Base-by-base conservation (phyloP, 2,113 vertebrate species). In the Brachirus orientalis region DNA sequence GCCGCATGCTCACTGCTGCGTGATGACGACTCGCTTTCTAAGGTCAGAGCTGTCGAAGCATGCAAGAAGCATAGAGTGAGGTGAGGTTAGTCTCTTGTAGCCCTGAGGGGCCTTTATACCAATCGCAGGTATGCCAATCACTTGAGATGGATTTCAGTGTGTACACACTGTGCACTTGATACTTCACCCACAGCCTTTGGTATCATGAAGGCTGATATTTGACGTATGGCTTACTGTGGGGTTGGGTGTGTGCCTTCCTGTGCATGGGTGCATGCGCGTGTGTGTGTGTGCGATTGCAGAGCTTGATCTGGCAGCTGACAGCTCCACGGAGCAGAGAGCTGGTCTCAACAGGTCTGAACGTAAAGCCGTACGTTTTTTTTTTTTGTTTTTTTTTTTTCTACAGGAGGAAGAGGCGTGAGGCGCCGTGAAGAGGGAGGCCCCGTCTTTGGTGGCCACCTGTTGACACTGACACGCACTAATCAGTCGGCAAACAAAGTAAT, bases 381-480 rank as follows among this genome's bases (percentile, higher is more conserved):
- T n/a, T n/a, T n/a, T n/a, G n/a, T n/a, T n/a, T n/a, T n/a, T n/a
- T n/a, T n/a, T n/a, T n/a, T n/a, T 72, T 86, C 87, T 86, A 84
- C 82, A 72, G 76, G 74, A 86, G 80, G 85, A 81, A 83, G 79
- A 87, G 86, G 86, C 80, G 55, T 71, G 85, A 86, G 81, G 84
- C 59, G 71, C 75, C 77, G 75, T 43, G 65, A 78, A 85, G 84
- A 69, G 75, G 81, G 81, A 74, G 78, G 77, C 28, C 33, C 44
- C 75, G 43, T 89, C 82, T 86, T 88, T 88, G 84, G 86, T 84
- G 78, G 80, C 85, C 88, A 91, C 86, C 88, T 92, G 89, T 92
- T 93, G 90, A 92, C 89, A 91, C 70, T 92, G 87, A 91, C 86
- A 90, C 89, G 83, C 84, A 86, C 89, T 93, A 91, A 92, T 92